Conservation (phyloP, 1,140 invertebrate species). For the Diachasmimorpha longicaudata region DNA sequence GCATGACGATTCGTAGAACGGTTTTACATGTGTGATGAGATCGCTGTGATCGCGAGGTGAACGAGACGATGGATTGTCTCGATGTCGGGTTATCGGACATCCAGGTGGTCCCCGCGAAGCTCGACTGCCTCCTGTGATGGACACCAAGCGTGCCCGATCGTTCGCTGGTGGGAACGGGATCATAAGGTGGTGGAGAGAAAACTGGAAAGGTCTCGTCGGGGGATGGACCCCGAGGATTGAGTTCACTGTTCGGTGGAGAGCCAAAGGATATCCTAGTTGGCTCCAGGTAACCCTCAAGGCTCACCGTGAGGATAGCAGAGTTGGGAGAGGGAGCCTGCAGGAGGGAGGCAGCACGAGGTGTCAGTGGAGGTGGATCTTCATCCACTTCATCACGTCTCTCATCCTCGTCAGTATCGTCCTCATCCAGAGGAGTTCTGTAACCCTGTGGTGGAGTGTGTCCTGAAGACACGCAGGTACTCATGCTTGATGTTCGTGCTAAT, state of each 20-base stretch:
- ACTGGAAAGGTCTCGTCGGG: constrained; percentile 83
- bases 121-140: constrained; percentile 51
- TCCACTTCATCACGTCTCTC: constrained; percentile 33
- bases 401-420: constrained; percentile 47
- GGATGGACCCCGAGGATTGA: constrained; percentile 70
- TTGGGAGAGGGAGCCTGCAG: constrained; percentile 77
- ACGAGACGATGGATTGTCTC: constrained; percentile 71
- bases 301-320: constrained; percentile 82
- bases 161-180: constrained; percentile 31
- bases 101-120: constrained; percentile 65
- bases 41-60: constrained; percentile 72
- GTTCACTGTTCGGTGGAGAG: constrained; percentile 75
- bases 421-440: constrained; percentile 70
- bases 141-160: constrained; percentile 34
- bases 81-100: constrained; percentile 62
- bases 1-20: constrained; percentile 24
- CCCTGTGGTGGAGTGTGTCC: constrained; percentile 66
- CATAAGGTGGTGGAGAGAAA: constrained; percentile 80
- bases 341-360: constrained; percentile 62
- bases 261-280: constrained; percentile 78
- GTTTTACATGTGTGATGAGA: constrained; percentile 85
- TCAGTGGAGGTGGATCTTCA: constrained; percentile 60
- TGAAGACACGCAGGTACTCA: constrained; percentile 67
- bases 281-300: constrained; percentile 85
- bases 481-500: constrained; percentile 65